A percentile compares a stretch with the other conserved stretches of the same genome.
These are phyloP conservation scores for Balaeniceps rex DNA, from an alignment of 2,113 vertebrate genomes.

Conservation along the genomic window DNA sequence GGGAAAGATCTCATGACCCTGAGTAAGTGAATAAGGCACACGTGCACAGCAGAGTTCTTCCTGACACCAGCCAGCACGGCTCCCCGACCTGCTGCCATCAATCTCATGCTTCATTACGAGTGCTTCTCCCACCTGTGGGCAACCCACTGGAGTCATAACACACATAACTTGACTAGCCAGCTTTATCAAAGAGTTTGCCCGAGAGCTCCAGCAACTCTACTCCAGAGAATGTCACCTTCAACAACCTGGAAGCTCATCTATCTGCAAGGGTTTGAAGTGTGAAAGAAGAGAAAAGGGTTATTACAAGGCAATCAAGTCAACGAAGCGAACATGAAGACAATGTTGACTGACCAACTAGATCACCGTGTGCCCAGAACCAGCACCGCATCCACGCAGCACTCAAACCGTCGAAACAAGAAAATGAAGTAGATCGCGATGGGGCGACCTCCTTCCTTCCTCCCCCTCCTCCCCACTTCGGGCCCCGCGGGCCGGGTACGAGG, in stretches of 20 bases:
- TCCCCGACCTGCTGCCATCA: rapidly evolving
- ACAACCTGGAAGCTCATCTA: neutral
- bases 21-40: neutral
- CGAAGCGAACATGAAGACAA: neutral
- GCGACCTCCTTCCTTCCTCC: neutral
- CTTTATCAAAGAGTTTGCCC: neutral
- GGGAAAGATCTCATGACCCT: too few species aligned
- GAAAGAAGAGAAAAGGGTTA: neutral
- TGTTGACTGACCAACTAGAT: neutral
- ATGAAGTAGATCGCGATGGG: neutral
- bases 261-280: rapidly evolving
- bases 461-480: neutral
- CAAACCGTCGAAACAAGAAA: too few species aligned
- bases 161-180: neutral
- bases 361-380: neutral
- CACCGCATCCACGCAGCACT: neutral
- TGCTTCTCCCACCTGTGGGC: neutral
- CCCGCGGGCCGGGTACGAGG: neutral
- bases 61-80: neutral
- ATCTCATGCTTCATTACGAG: neutral
- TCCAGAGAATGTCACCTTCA: neutral
- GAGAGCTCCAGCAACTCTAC: neutral
- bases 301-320: neutral
- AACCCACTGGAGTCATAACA: neutral
- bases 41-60: neutral